Evolutionary conservation across 2,888 invertebrate species (phyloP), one percentile per base, ranked within the genome.

Genomic region (Yponomeuta plumbellus): DNA sequence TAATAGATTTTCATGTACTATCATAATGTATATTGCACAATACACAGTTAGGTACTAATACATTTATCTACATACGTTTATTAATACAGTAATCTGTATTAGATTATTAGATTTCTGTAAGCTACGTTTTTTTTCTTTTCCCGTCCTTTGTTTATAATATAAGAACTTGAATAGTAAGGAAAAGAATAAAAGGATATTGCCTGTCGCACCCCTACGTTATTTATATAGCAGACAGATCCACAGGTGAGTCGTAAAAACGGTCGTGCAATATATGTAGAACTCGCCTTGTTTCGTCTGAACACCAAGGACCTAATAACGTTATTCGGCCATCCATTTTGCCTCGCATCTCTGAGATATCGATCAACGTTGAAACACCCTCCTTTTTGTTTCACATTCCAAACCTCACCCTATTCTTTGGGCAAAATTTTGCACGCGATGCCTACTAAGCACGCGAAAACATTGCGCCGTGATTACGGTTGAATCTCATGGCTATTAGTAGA

Each of bases 281-380:
- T 52, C 17, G 44, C 1, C 44, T 52, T 52, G 17, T 17, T 1
- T 17, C 44, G 44, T 21, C n/a, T 22, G 58, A 20, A 20, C 58
- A 22, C 21, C 58, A 58, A 21, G 20, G 11, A 58, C 58, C n/a
- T 20, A 58, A 58, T 44, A 57, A 57, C 8, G 13, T 44, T 44
- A 44, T 58, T 58, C 58, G 21, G 11, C 21, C 58, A 58, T 21
- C 58, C 13, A 20, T 58, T n/a, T 58, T 22, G 21, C n/a, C 58
- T 21, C n/a, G n/a, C 58, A 58, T 58, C 21, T 17, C 21, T 17
- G 21, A 64, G 64, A 57, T 64, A 64, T 64, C 64, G 64, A 64
- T 64, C 64, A 64, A 17, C 57, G 23, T 21, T 17, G 26, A 57
- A 56, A 17, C 57, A 56, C 56, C 56, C 56, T 64, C 44, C 26